phyloP scores from a whole-genome alignment of 2,797 vertebrate genomes.

The Benthosema pterotum region DNA sequence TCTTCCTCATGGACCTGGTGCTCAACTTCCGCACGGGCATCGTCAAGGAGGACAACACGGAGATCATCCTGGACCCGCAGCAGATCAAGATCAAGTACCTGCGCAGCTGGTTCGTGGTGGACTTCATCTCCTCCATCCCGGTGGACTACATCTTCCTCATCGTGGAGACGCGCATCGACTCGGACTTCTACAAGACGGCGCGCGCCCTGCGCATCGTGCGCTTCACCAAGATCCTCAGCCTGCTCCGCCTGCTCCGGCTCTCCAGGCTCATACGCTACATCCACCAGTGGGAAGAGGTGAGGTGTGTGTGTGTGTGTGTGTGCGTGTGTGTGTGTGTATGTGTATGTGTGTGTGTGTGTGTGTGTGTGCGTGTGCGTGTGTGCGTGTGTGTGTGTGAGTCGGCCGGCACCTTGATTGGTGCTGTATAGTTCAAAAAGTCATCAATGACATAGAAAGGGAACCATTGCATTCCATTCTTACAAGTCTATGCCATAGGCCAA shows the following conservation, averaged over 20 bases:
- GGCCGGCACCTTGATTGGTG: no score
- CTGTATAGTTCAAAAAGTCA: no score
- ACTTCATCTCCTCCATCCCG: constrained; percentile 98
- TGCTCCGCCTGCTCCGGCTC: constrained; percentile 92
- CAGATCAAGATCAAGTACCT: constrained; percentile 98
- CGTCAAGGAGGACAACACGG: constrained; percentile 98
- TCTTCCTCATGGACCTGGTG: constrained; percentile 98
- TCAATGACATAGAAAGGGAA: no score
- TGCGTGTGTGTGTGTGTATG: no score
- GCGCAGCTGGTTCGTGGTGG: constrained; percentile 98
- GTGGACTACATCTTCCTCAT: constrained; percentile 99
- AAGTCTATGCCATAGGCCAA: no score
- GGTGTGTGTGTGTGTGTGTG: constrained; percentile 29
- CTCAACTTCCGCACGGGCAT: constrained; percentile 99
- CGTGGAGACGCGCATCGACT: constrained; percentile 97
- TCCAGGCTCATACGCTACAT: constrained; percentile 98
- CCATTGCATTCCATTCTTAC: no score
- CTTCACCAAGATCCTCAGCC: constrained; percentile 98
- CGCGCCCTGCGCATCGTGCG: constrained; percentile 96
- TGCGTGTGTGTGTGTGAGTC: no score
- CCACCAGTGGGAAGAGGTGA: constrained; percentile 99
- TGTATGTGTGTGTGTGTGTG: no score
- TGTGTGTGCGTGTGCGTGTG: no score
- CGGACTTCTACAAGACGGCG: constrained; percentile 98
- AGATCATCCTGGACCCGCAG: constrained; percentile 97